Conservation (phyloP, 1,140 invertebrate genomes). For the Drosophila novamexicana region DNA sequence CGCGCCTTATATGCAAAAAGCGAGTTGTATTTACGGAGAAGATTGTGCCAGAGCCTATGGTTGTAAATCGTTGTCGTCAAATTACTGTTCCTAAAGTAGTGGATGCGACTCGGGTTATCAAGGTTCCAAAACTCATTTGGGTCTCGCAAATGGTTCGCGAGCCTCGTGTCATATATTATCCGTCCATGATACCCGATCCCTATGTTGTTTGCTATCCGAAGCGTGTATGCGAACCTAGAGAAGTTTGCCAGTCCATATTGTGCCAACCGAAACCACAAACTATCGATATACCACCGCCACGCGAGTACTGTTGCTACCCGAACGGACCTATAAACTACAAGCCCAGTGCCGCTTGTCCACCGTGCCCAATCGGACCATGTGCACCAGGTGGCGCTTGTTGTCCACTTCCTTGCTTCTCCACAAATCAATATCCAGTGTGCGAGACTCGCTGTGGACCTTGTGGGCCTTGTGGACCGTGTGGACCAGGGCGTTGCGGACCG, state of each 20-base stretch:
- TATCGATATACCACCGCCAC: slow-evolving; percentile 75
- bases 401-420: slow-evolving; percentile 71
- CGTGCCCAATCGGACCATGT: slow-evolving; percentile 70
- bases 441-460: slow-evolving; percentile 72
- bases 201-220: slow-evolving; percentile 82
- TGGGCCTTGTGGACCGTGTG: slow-evolving; percentile 50
- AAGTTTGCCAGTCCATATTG: slow-evolving; percentile 77
- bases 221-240: slow-evolving; percentile 70
- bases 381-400: slow-evolving; percentile 66
- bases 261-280: slow-evolving; percentile 81
- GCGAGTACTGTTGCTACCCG: slow-evolving; percentile 80
- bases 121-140: slow-evolving; percentile 78
- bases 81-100: slow-evolving; percentile 79
- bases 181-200: slow-evolving; percentile 78
- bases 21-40: slow-evolving; percentile 75
- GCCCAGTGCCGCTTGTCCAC: slow-evolving; percentile 74
- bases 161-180: slow-evolving; percentile 76
- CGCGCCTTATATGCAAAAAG: slow-evolving; percentile 78
- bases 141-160: slow-evolving; percentile 80
- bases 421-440: slow-evolving; percentile 71
- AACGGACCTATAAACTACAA: slow-evolving; percentile 79
- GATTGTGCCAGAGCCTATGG: slow-evolving; percentile 76
- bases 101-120: slow-evolving; percentile 72
- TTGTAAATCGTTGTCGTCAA: slow-evolving; percentile 73
- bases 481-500: slow-evolving; percentile 60